Evolutionary conservation across 2,113 vertebrate genomes (phyloP), one percentile per base, ranked within the genome.

Genomic region (Leptosomus discolor): DNA sequence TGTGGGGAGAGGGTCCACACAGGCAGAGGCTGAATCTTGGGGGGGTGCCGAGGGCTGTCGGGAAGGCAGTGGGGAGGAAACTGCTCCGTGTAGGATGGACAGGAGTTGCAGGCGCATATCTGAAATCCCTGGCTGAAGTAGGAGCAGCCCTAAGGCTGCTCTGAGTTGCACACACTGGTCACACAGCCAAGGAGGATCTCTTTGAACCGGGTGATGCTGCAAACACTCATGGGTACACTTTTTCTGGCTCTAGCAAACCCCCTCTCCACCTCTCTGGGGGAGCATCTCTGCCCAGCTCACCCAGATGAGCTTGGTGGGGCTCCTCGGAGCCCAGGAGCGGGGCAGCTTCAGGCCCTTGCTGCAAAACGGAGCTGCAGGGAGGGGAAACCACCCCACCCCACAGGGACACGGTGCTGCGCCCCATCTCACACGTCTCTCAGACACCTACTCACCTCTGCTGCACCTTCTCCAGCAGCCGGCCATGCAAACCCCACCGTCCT

Each of bases 391-490:
- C 21, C 63, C 64, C 57, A 57, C 5, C 20, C 23, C 20, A 11
- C 0, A 53, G n/a, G 30, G 4, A 15, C 45, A 12, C 0, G 4
- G 18, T 63, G 50, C 73, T 8, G 1, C 41, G n/a, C 30, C 51
- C 19, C 36, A 22, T 12, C 58, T 36, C 57, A 15, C 0, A 10
- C 0, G 12, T 51, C 32, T 45, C 32, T 54, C 39, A 4, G n/a
- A 43, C 39, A 22, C 43, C 46, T 21, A 2, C 73, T 48, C 24
- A 8, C 4, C 67, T 57, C 61, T 60, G 14, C 63, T 75, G 56
- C 50, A 48, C 8, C 56, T 22, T 27, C 36, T 45, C 36, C 15
- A 8, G 9, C 27, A 70, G 34, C 21, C 4, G 3, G 56, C 37
- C 1, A 4, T 15, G 39, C 17, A 37, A 76, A n/a, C 8, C n/a